Evolutionary conservation across 92 coral and sea anemone species (phyloP).

Genomic region (Phenganax marumi): DNA sequence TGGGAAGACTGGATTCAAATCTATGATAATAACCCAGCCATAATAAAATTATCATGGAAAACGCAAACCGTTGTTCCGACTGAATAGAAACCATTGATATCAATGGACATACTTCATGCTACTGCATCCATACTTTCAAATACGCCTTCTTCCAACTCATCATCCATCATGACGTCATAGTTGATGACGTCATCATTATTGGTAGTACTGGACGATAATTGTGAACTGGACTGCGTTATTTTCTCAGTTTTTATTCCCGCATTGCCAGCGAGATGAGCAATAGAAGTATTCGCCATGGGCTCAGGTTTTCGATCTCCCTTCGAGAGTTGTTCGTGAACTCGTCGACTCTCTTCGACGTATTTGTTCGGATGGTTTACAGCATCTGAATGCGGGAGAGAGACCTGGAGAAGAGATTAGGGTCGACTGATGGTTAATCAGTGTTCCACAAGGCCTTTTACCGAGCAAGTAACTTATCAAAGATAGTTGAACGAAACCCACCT

Average conservation of each 20-base stretch:
- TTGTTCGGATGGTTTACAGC: constrained; percentile 93
- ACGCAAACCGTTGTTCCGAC: background rate
- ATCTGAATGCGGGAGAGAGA: constrained; percentile 50
- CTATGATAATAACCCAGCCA: background rate
- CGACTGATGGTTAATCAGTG: too few species aligned
- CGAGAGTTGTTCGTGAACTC: constrained; percentile 29
- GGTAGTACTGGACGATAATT: constrained; percentile 8
- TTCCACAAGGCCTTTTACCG: too few species aligned
- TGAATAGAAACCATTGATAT: background rate
- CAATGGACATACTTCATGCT: background rate
- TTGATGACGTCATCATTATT: constrained; percentile 35
- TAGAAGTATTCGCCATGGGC: constrained; percentile 22
- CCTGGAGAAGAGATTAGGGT: constrained; percentile 27
- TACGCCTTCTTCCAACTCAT: constrained; percentile 37
- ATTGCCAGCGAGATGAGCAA: background rate
- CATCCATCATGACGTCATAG: constrained; percentile 43
- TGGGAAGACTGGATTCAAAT: constrained; percentile 23
- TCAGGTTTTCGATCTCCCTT: constrained; percentile 24
- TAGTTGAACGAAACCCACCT: constrained; percentile 43
- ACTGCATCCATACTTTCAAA: constrained; percentile 37
- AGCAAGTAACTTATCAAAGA: background rate
- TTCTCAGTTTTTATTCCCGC: constrained; percentile 29
- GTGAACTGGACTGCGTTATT: constrained; percentile 26
- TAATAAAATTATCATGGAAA: background rate
- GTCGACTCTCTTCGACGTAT: constrained; percentile 89